Conservation (phyloP, 2,888 invertebrate genomes). For the Drosophila infuscata region DNA sequence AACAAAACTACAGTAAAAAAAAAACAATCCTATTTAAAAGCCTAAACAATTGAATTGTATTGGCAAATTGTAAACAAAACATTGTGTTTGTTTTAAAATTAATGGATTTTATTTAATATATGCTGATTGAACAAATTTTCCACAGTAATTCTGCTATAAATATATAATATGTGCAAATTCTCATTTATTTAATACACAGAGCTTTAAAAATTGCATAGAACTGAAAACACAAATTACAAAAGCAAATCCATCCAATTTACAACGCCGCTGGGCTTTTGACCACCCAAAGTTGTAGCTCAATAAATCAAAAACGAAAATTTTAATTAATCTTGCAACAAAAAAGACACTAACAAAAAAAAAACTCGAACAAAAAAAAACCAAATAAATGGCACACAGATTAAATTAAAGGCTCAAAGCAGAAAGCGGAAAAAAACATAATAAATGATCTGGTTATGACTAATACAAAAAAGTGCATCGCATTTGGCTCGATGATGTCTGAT, state of each 20-base stretch:
- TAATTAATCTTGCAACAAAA: slow-evolving; percentile 61
- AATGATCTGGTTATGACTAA: slow-evolving; percentile 42
- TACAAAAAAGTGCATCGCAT: slow-evolving; percentile 39
- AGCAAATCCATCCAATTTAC: background rate
- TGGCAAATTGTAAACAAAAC: slow-evolving; percentile 34
- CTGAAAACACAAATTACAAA: slow-evolving; percentile 3
- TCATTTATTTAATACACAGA: slow-evolving; percentile 10
- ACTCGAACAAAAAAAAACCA: slow-evolving; percentile 21
- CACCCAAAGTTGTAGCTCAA: slow-evolving; percentile 47
- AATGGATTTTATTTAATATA: slow-evolving; percentile 48
- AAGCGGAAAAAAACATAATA: slow-evolving; percentile 46
- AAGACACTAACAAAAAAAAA: slow-evolving; percentile 11
- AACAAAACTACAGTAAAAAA: background rate
- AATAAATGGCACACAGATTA: slow-evolving; percentile 28
- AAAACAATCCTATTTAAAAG: background rate
- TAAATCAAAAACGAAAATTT: slow-evolving; percentile 65
- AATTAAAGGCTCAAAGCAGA: slow-evolving; percentile 30
- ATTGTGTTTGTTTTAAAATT: slow-evolving; percentile 45
- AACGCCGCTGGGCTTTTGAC: slow-evolving; percentile 24
- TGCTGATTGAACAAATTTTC: slow-evolving; percentile 37
- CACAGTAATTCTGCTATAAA: slow-evolving; percentile 4
- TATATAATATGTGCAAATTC: slow-evolving; percentile 12
- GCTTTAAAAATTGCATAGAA: slow-evolving; percentile 22
- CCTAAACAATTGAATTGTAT: slow-evolving; percentile 39
- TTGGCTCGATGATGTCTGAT: slow-evolving; percentile 52